Base-by-base conservation (phyloP, 2,797 vertebrate genomes). In the Varecia variegata region DNA sequence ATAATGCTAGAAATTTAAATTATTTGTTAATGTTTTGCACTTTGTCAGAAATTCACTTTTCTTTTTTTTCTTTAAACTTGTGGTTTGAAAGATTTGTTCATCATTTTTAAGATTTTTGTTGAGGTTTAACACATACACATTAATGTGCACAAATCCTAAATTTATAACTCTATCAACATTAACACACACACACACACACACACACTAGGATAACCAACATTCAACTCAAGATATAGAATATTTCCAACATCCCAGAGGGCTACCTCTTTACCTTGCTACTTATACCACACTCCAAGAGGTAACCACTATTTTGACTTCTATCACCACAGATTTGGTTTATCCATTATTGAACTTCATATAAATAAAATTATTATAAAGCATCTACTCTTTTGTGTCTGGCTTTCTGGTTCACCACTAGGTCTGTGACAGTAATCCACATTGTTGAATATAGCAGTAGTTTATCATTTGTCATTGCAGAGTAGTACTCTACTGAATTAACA, bases 1-100 rank as follows among this genome's bases (percentile, higher is more conserved):
- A 32, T 87, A 87, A 77, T 86, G 13, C 35, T 90, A 23, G 74
- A 90, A 93, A 92, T 92, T 60, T 91, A 38, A 88, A 76, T 71
- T 74, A 7, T 89, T 94, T 71, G 50, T 89, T 88, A 93, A 58
- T 95, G 74, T 83, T 89, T 80, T 88, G 4, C 5, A 45, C 58
- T 92, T 80, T 56, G 40, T 85, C 38, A 95, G 35, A 90, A 32
- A 70, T 73, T 84, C 56, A 32, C 8, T 77, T 84, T 40, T 65
- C n/a, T 56, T 25, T 56, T 68, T 94, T 89, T 96, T 80, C 70
- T 88, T 82, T 92, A 77, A 79, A 50, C 90, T 38, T 32, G 8
- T 73, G 23, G 40, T 58, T 93, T 97, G 70, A 71, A 83, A 83
- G 54, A 80, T 96, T 83, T 91, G 6, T 27, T 90, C 30, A 21